Evolutionary conservation across 2,797 vertebrate species (phyloP).

Genomic region (Hoplostethus mediterraneus): DNA sequence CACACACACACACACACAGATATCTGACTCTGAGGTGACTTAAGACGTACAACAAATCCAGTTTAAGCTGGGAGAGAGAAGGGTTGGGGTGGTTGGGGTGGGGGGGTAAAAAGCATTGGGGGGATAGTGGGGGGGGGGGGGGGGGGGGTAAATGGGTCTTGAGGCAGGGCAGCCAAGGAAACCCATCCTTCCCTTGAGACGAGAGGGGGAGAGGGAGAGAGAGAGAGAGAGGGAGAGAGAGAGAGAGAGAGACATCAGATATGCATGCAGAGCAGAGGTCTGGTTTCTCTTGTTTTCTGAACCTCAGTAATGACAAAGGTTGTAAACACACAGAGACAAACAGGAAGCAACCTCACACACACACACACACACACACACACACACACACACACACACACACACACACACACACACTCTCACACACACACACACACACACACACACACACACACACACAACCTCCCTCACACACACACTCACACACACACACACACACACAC

Average conservation of each 20-base stretch:
- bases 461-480: no score
- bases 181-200: background rate
- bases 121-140: no score
- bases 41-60: background rate
- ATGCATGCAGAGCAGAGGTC: background rate
- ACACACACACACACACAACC: no score
- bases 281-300: background rate
- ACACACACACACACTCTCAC: background rate
- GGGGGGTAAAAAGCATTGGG: background rate
- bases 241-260: background rate
- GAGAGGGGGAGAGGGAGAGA: background rate
- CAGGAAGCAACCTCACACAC: no score
- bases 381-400: slow-evolving; percentile 10
- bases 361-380: slow-evolving; percentile 5
- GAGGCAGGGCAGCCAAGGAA: background rate
- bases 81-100: no score
- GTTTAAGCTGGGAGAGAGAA: background rate
- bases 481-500: no score
- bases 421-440: no score
- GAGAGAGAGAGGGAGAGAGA: background rate
- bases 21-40: background rate
- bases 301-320: background rate
- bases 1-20: background rate
- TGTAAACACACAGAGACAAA: background rate
- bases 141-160: background rate